A percentile compares a stretch with the other conserved stretches of the same genome.
Conservation (phyloP, 1,140 invertebrate species). For the Reticulitermes speratus region DNA sequence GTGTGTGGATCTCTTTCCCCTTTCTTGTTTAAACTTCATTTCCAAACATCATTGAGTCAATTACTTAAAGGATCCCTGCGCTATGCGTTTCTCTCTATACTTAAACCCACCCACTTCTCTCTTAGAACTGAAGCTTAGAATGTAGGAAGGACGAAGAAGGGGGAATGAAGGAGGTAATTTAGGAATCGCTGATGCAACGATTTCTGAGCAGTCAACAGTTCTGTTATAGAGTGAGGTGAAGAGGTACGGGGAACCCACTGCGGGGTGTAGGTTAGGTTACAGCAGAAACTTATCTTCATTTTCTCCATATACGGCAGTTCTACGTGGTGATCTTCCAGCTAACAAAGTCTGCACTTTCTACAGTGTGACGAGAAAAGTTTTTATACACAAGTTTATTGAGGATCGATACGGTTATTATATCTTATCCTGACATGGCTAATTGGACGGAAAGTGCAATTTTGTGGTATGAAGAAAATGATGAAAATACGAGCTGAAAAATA, state of each 20-base stretch:
- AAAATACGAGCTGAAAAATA: not conserved
- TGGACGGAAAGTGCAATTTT: not conserved
- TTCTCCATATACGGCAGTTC: not conserved
- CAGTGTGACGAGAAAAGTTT: not conserved
- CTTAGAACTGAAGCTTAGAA: not conserved
- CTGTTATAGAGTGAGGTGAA: too few species aligned
- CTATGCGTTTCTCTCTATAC: not conserved
- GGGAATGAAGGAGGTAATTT: conserved; percentile 18
- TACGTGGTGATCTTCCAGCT: not conserved
- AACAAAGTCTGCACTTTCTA: too few species aligned
- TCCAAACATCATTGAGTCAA: conserved; percentile 7
- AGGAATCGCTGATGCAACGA: conserved; percentile 27
- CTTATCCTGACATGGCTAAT: not conserved
- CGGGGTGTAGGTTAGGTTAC: not conserved
- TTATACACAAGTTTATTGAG: not conserved
- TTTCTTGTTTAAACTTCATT: conserved; percentile 4
- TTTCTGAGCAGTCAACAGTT: conserved; percentile 28
- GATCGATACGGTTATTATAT: not conserved
- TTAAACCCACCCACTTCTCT: not conserved
- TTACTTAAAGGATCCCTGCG: not conserved
- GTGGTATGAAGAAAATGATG: not conserved
- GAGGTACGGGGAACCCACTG: too few species aligned
- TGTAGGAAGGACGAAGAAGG: not conserved
- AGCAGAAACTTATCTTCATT: conserved; percentile 27
- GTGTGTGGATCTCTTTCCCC: not conserved